Conservation (phyloP, 92 coral and sea anemone genomes). For the Bergia puertoricense region DNA sequence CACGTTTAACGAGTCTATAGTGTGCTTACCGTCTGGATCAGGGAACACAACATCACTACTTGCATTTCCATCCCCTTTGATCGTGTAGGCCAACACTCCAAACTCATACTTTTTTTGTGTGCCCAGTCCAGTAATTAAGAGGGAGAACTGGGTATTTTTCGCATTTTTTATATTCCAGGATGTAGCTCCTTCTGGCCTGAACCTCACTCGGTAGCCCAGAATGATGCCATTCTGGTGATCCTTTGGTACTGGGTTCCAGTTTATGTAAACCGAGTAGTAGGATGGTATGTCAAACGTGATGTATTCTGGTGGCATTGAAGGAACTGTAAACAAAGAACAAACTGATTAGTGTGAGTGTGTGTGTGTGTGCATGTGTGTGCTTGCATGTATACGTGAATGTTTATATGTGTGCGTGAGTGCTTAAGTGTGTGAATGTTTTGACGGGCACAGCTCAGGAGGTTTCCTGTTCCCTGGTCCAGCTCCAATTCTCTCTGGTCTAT, state of each 20-base stretch:
- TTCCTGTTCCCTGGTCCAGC: too few species aligned
- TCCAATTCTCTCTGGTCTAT: too few species aligned
- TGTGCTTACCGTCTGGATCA: conserved; percentile 58
- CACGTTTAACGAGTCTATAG: neutral
- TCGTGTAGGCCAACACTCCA: conserved; percentile 72
- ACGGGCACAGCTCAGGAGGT: too few species aligned
- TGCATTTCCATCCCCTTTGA: conserved; percentile 72
- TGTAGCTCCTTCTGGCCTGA: conserved; percentile 42
- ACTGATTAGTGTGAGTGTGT: too few species aligned
- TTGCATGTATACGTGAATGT: too few species aligned
- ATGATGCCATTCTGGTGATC: conserved; percentile 73
- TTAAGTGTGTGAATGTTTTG: too few species aligned
- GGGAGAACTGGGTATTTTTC: conserved; percentile 34
- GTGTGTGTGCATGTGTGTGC: too few species aligned
- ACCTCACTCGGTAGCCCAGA: conserved; percentile 71
- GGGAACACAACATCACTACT: conserved; percentile 59
- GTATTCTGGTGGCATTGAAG: conserved; percentile 70
- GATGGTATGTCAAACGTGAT: conserved; percentile 63
- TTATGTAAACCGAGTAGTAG: conserved; percentile 28
- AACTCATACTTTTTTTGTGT: conserved; percentile 62
- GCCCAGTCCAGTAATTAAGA: conserved; percentile 53
- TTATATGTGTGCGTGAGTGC: too few species aligned
- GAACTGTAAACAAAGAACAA: conserved; percentile 44
- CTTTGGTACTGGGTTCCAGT: conserved; percentile 59
- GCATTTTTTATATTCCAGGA: conserved; percentile 44